Evolutionary conservation across 2,113 vertebrate species (phyloP), one percentile per base, ranked within the genome.

Genomic region (Benitochromis conjunctus): DNA sequence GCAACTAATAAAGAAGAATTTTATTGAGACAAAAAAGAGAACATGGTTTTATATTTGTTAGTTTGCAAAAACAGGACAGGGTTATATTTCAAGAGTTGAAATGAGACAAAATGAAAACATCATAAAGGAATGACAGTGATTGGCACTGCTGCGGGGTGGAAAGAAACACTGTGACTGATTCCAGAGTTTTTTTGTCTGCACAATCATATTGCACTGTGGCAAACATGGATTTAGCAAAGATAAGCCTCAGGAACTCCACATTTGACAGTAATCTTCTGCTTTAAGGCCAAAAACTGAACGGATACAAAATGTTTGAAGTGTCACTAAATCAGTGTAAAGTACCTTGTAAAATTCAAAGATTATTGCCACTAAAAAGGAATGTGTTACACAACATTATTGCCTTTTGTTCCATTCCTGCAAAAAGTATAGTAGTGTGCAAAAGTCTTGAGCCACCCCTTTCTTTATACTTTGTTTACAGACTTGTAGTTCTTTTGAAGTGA

Each of bases 21-120:
- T 74, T 74, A 18, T 48, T 74, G 18, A 18, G 66, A 80, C 55
- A 18, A 58, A 18, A 58, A 58, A 56, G n/a, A 56, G 34, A n/a
- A 0, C 34, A 31, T 19, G 1, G n/a, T 56, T 56, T 41, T 46
- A 13, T 79, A 14, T 62, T 85, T 64, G 34, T 55, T 78, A 14
- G 29, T n/a, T 46, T 56, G 34, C n/a, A 71, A 79, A 80, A 9
- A 56, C 4, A 2, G 1, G n/a, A 38, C 3, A 6, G 16, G n/a
- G 29, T 11, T 4, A 46, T 71, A 71, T 46, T 46, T 71, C 38
- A 71, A 71, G 66, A 46, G 38, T 13, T 71, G 38, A 71, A 74
- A 48, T 29, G 41, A 74, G 66, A 48, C 3, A 7, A 74, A 74
- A 46, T 9, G 3, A 26, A 46, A 71, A 71, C 41, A 43, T 21